phyloP scores from a whole-genome alignment of 2,797 vertebrate genomes.

The Pseudotriccus pelzelni region DNA sequence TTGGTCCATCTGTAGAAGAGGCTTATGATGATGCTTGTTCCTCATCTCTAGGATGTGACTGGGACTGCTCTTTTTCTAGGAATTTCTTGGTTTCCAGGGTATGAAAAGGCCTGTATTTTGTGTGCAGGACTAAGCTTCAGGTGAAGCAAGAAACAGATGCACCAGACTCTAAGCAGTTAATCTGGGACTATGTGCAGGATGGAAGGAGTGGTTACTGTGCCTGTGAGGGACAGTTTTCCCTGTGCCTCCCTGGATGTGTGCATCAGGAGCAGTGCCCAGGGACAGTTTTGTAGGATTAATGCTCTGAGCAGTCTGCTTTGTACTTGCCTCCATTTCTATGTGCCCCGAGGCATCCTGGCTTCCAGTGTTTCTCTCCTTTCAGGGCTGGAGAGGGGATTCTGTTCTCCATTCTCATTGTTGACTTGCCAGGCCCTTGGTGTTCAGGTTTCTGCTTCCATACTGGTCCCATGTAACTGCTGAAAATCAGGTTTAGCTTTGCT shows the following conservation, averaged over 20 bases:
- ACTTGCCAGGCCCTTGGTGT: not conserved
- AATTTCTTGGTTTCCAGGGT: not conserved
- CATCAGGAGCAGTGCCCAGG: not conserved
- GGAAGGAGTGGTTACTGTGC: not conserved
- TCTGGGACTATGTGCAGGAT: not conserved
- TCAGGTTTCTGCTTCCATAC: not conserved
- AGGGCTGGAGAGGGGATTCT: not conserved
- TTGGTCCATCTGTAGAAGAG: not conserved
- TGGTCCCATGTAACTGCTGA: not conserved
- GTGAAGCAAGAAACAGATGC: not conserved
- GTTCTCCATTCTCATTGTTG: not conserved
- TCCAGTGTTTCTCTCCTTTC: not conserved
- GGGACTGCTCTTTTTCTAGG: not conserved
- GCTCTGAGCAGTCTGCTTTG: not conserved
- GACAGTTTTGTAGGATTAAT: not conserved
- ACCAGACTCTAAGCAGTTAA: not conserved
- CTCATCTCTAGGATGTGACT: not conserved
- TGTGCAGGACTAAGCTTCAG: not conserved
- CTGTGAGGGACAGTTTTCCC: not conserved
- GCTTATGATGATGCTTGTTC: not conserved
- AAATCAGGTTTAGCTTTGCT: slow-evolving; percentile 12
- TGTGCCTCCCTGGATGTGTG: not conserved
- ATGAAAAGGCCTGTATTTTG: not conserved
- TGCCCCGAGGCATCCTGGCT: not conserved
- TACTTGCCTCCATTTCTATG: not conserved